Conservation (phyloP, 2,888 invertebrate species). For the Rutpela maculata region DNA sequence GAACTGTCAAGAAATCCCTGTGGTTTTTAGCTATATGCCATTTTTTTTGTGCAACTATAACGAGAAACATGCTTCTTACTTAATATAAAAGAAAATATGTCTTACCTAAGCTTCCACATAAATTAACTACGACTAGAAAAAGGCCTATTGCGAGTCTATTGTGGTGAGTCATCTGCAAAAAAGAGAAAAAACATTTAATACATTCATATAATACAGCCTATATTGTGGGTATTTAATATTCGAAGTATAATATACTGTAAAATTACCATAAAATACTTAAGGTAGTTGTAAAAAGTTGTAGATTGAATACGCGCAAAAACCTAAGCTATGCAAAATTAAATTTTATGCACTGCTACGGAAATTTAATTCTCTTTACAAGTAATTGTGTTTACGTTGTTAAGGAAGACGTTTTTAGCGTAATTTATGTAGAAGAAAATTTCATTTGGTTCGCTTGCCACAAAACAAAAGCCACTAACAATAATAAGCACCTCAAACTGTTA, state of each 20-base stretch:
- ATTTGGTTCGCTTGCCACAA: not conserved
- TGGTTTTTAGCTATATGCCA: too few species aligned
- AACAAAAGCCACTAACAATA: too few species aligned
- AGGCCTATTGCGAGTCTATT: constrained; percentile 60
- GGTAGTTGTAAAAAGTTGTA: not conserved
- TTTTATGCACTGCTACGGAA: not conserved
- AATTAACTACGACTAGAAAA: constrained; percentile 67
- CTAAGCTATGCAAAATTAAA: constrained; percentile 15
- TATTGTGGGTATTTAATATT: not conserved
- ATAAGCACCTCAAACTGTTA: too few species aligned
- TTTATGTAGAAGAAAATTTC: not conserved
- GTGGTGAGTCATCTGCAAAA: constrained; percentile 65
- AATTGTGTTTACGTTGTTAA: not conserved
- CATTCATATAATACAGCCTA: not conserved
- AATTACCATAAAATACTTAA: constrained; percentile 10
- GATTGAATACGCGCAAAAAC: not conserved
- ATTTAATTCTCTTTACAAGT: not conserved
- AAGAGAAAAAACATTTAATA: constrained; percentile 45
- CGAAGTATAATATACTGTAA: constrained; percentile 15
- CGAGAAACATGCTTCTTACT: too few species aligned
- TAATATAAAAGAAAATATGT: not conserved
- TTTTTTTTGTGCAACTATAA: too few species aligned
- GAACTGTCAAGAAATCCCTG: too few species aligned
- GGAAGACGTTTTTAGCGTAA: not conserved
- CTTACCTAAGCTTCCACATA: constrained; percentile 68